Conservation (phyloP, 1,140 invertebrate genomes). For the Brevipalpus yothersi region DNA sequence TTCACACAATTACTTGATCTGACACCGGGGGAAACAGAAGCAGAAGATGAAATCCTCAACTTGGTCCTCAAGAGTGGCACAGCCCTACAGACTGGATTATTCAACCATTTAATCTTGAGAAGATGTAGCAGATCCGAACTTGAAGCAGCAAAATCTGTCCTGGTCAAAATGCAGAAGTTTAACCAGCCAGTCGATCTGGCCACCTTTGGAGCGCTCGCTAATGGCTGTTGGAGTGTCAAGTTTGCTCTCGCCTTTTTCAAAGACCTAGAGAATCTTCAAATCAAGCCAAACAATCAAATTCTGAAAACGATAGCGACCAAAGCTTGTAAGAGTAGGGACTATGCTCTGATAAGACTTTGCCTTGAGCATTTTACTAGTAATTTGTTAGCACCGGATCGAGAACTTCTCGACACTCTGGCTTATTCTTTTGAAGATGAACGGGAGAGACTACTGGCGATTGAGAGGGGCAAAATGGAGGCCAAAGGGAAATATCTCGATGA, state of each 20-base stretch:
- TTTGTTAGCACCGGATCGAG: constrained; percentile 28
- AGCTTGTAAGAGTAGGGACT: constrained; percentile 29
- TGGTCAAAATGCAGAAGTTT: constrained; percentile 31
- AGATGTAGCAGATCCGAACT: constrained; percentile 37
- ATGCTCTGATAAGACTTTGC: constrained; percentile 35
- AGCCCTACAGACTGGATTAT: constrained; percentile 48
- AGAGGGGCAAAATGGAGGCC: background rate
- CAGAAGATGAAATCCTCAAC: constrained; percentile 36
- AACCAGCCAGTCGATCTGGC: constrained; percentile 40
- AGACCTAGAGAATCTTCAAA: constrained; percentile 35
- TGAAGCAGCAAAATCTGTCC: constrained; percentile 33
- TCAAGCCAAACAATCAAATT: constrained; percentile 39
- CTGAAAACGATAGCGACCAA: constrained; percentile 36
- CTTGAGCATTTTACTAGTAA: constrained; percentile 31
- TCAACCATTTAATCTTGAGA: constrained; percentile 59
- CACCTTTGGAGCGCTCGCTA: constrained; percentile 58
- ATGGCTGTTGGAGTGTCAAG: constrained; percentile 36
- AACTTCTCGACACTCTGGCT: constrained; percentile 11
- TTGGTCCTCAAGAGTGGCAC: constrained; percentile 31
- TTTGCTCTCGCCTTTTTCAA: constrained; percentile 33
- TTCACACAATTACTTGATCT: constrained; percentile 45
- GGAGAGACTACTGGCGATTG: background rate
- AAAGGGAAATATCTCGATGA: background rate
- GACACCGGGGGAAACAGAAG: constrained; percentile 32
- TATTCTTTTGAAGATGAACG: background rate